Percentiles rank a stretch among this genome's conserved stretches.
Evolutionary conservation across 64 coral and sea anemone species (phyloP).

Genomic region (Acropora tenuis): DNA sequence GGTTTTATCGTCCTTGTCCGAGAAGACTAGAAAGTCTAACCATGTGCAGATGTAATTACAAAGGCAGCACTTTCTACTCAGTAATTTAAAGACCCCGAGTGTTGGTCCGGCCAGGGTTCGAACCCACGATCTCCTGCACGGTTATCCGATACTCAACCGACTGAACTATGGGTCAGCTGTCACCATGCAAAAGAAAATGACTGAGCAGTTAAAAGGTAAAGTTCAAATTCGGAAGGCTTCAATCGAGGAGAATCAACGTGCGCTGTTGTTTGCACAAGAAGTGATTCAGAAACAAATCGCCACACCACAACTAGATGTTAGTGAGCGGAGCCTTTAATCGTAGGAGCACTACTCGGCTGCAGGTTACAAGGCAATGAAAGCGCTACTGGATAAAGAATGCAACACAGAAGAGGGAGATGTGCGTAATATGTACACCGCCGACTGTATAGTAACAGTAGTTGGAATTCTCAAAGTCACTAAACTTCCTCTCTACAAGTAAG

Average conservation of each 20-base stretch:
- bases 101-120: too few species aligned
- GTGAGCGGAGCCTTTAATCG: neutral
- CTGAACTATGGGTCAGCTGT: too few species aligned
- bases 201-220: slow-evolving; percentile 15
- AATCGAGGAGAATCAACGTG: slow-evolving; percentile 7
- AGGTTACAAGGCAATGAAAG: neutral
- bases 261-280: neutral
- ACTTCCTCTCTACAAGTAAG: slow-evolving; percentile 6
- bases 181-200: slow-evolving; percentile 22
- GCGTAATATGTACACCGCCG: neutral
- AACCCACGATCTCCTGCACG: too few species aligned
- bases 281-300: neutral
- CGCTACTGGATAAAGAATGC: neutral
- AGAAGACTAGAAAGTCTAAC: too few species aligned
- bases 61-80: too few species aligned
- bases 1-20: too few species aligned
- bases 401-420: neutral
- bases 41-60: too few species aligned
- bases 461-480: neutral
- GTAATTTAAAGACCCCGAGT: too few species aligned
- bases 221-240: neutral
- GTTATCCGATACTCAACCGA: too few species aligned
- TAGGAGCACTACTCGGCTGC: neutral
- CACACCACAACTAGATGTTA: neutral
- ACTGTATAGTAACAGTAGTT: neutral